These are phyloP conservation scores for Trachelus iudaicus DNA, from an alignment of 2,888 invertebrate species.

Conservation along the genomic window DNA sequence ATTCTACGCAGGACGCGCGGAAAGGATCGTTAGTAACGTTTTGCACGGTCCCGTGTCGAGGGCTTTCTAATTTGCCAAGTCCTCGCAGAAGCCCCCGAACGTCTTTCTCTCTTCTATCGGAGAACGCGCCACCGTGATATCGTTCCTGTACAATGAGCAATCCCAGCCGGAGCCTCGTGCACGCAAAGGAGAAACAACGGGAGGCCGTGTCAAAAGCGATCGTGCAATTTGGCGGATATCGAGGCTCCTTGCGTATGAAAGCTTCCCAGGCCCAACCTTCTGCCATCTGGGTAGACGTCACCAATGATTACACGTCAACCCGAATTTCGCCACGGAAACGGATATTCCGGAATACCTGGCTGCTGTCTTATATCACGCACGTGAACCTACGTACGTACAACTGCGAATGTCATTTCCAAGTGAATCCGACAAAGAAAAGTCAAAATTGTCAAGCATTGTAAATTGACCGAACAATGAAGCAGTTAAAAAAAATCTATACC, in stretches of 20 bases:
- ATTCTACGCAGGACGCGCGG: not conserved
- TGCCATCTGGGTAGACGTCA: conserved; percentile 3
- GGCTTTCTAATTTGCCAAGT: not conserved
- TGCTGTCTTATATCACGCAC: not conserved
- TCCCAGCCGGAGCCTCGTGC: not conserved
- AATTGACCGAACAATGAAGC: not conserved
- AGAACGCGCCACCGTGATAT: not conserved
- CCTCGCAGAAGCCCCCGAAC: not conserved
- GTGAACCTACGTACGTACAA: not conserved
- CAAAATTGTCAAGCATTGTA: not conserved
- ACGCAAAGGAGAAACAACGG: conserved; percentile 1
- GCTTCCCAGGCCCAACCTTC: not conserved
- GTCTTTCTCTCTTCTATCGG: not conserved
- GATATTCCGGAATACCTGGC: not conserved
- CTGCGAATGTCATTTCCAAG: not conserved
- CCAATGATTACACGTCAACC: conserved; percentile 7
- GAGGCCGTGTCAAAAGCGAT: not conserved
- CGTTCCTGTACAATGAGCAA: not conserved
- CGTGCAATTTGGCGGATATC: conserved; percentile 1
- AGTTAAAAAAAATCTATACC: not conserved
- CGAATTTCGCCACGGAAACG: conserved; percentile 4
- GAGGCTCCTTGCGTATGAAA: not conserved
- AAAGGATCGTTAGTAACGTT: not conserved
- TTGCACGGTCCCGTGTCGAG: not conserved
- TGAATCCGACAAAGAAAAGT: not conserved